Evolutionary conservation across 2,113 vertebrate species (phyloP), one percentile per base, ranked within the genome.

Genomic region (Cyrtonyx montezumae): DNA sequence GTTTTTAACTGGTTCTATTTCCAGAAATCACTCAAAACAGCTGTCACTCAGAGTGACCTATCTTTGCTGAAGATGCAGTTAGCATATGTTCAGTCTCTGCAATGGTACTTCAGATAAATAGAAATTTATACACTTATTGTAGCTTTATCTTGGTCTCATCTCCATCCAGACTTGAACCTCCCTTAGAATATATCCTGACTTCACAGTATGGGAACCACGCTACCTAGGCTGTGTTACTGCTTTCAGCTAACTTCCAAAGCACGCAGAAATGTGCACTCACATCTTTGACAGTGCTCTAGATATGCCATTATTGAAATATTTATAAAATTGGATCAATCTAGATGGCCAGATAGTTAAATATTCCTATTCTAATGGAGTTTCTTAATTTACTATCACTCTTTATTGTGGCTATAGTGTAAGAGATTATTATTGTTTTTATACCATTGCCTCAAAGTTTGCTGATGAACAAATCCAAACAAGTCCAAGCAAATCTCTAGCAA

Each of bases 301-400:
- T 36, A 12, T 34, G 42, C 19, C 21, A 37, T 94, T 92, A 79
- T 42, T 55, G 85, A 85, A 79, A 65, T 66, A 40, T 62, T 58
- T 91, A 36, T 75, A 94, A 91, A 90, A 65, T 86, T 59, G 61
- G 55, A 87, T 79, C 45, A 75, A 69, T 37, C 62, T 75, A 51
- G 61, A 40, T 32, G 79, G 2, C 18, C 37, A 62, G n/a, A 58
- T 74, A 83, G 74, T 80, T 45, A 94, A 84, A 89, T 88, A 75
- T 32, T 91, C 36, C 42, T 79, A 37, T 55, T 86, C 61, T 91
- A 91, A 76, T 79, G 42, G 84, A 51, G 46, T 87, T 93, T 96
- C 79, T 74, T 43, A 58, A 40, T 73, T 49, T 83, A 37, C n/a
- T 77, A 21, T 43, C 80, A 53, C n/a, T 69, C 30, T 84, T 83